A percentile compares a stretch with the other conserved stretches of the same genome.
Evolutionary conservation across 2,797 vertebrate species (phyloP).

Genomic region (Syngnathus acus): DNA sequence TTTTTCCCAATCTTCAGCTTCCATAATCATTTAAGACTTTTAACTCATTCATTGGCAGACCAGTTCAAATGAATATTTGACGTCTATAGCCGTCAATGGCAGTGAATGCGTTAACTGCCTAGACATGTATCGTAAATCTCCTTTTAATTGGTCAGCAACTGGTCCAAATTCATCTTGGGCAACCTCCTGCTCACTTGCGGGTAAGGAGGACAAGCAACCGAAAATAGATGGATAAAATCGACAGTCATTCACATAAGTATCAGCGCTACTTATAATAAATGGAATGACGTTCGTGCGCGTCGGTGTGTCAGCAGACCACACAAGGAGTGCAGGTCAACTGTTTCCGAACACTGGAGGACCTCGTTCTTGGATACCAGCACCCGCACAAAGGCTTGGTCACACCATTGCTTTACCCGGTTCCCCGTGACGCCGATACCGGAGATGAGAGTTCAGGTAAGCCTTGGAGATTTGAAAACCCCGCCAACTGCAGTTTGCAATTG

Average conservation of each 20-base stretch:
- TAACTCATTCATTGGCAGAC: too few relatives aligned
- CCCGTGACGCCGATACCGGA: slow-evolving; percentile 59
- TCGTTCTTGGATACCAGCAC: slow-evolving; percentile 74
- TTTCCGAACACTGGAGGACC: slow-evolving; percentile 72
- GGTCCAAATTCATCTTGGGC: neutral
- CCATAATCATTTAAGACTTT: neutral
- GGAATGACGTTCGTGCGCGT: slow-evolving; percentile 2
- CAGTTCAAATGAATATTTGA: too few relatives aligned
- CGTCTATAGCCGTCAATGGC: too few relatives aligned
- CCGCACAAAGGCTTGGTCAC: slow-evolving; percentile 75
- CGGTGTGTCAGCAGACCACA: slow-evolving; percentile 57
- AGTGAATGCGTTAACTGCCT: too few relatives aligned
- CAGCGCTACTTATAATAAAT: neutral
- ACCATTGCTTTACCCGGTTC: slow-evolving; percentile 71
- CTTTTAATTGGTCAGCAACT: neutral
- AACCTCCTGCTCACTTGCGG: neutral
- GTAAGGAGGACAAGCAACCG: neutral
- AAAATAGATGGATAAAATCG: neutral
- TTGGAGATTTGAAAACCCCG: too few relatives aligned
- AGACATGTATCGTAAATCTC: too few relatives aligned
- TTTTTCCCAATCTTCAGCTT: neutral
- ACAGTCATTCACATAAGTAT: neutral
- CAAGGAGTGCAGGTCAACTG: slow-evolving; percentile 78
- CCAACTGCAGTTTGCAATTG: neutral
- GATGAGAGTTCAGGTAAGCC: slow-evolving; percentile 75